Base-by-base conservation (phyloP, 1,140 invertebrate genomes). In the Lepidurus arcticus region DNA sequence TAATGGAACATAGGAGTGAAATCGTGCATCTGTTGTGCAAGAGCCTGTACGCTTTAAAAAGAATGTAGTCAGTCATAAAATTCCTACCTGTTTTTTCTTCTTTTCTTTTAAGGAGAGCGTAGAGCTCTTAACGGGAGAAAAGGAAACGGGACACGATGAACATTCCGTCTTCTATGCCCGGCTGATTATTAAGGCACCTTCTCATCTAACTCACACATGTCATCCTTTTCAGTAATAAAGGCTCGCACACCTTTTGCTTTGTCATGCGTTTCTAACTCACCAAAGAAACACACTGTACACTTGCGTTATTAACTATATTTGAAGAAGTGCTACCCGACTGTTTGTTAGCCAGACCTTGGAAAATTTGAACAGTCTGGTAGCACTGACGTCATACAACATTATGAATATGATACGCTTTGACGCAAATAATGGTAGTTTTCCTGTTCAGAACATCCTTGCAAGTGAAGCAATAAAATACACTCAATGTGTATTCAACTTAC, bases 211-310 rank as follows among this genome's bases (percentile, higher is more conserved):
- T 65, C 53, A 65, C 53, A 65, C 53, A 65, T 65, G 53, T 13
- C n/a, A 21, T n/a, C 53, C 53, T 21, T 65, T 65, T 11, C 53
- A 65, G 16, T 4, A 34, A 21, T 21, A 13, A 65, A 65, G 53
- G 53, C 16, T 65, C 13, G 16, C 53, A 65, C 13, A 65, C 53
- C 53, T 65, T 65, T 65, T 65, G 53, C 53, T 65, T 65, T 65
- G 53, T 65, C 53, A 65, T 65, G 53, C 16, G 16, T 65, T 65
- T 65, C 53, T 65, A n/a, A n/a, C 21, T 65, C 16, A 7, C 53
- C 53, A 13, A 34, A 34, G 34, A 34, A 34, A 34, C n/a, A 34
- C 0, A 3, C 34, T 3, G 34, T 34, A 34, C 34, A 34, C 34
- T 34, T 34, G 34, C 34, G 34, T 34, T 4, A 4, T 34, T 34